phyloP scores from a whole-genome alignment of 2,888 invertebrate species.

The Baccha elongata region DNA sequence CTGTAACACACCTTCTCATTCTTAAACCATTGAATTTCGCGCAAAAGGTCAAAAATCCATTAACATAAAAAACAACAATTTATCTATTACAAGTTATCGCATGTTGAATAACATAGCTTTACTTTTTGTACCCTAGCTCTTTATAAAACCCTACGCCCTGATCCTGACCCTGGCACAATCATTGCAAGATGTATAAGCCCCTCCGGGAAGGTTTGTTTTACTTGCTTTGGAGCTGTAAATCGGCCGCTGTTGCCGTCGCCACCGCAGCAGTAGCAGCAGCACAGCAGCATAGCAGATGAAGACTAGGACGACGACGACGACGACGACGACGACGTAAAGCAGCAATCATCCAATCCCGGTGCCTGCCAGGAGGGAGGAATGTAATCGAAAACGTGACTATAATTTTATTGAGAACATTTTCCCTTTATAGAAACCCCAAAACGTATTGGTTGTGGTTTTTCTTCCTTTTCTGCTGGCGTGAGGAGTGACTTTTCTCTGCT shows the following conservation, averaged over 20 bases:
- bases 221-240: constrained; percentile 28
- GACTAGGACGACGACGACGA: background rate
- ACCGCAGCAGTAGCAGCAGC: background rate
- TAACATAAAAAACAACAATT: constrained; percentile 69
- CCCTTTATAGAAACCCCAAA: constrained; percentile 46
- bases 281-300: constrained; percentile 9
- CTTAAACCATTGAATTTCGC: constrained; percentile 64
- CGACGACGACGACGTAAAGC: constrained; percentile 36
- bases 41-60: constrained; percentile 72
- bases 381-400: constrained; percentile 74
- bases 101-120: constrained; percentile 51
- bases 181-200: constrained; percentile 43
- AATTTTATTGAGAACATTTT: constrained; percentile 71
- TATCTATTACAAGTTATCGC: constrained; percentile 72
- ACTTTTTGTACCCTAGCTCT: background rate
- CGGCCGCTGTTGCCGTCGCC: constrained; percentile 22
- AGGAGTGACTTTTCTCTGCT: constrained; percentile 30
- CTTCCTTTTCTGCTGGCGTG: constrained; percentile 6
- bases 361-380: constrained; percentile 37
- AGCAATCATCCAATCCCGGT: constrained; percentile 25
- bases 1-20: background rate
- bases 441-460: constrained; percentile 66
- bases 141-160: background rate
- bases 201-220: constrained; percentile 48
- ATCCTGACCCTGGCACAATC: constrained; percentile 9